A percentile compares a stretch with the other conserved stretches of the same genome.
These are phyloP conservation scores for Luscinia megarhynchos DNA, from an alignment of 2,797 vertebrate genomes.

Conservation along the genomic window DNA sequence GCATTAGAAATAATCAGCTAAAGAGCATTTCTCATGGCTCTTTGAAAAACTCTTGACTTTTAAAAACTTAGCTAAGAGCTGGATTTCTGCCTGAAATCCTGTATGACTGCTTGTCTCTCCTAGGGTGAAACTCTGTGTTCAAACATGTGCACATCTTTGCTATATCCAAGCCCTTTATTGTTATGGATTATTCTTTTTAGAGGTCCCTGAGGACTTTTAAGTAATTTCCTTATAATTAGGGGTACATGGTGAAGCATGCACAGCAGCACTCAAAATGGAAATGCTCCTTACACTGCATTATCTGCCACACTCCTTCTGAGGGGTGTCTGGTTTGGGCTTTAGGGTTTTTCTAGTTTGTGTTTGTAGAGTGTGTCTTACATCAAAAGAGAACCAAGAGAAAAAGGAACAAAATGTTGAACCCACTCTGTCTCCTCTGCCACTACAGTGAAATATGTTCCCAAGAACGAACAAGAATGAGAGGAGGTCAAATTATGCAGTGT, in stretches of 20 bases:
- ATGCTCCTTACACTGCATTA: background rate
- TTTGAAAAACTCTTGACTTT: background rate
- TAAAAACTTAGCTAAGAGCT: background rate
- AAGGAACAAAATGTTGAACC: constrained; percentile 32
- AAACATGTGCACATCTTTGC: background rate
- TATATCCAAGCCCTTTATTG: background rate
- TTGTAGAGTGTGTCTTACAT: background rate
- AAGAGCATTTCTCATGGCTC: background rate
- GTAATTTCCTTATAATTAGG: constrained; percentile 6
- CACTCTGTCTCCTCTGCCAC: background rate
- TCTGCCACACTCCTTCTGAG: background rate
- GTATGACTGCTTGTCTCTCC: background rate
- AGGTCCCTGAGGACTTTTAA: constrained; percentile 1
- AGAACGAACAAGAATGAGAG: constrained; percentile 8
- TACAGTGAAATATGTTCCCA: constrained; percentile 4
- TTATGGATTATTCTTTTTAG: background rate
- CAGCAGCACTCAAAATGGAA: background rate
- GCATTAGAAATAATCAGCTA: background rate
- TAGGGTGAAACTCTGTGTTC: background rate
- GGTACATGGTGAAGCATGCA: background rate
- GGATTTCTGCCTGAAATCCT: constrained; percentile 10
- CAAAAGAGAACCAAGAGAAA: constrained; percentile 44
- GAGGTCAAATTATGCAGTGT: constrained; percentile 23
- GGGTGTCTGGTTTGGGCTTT: background rate
- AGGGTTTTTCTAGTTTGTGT: background rate